These are phyloP conservation scores for Norana najaformis DNA, from an alignment of 2,888 invertebrate genomes.

Conservation along the genomic window DNA sequence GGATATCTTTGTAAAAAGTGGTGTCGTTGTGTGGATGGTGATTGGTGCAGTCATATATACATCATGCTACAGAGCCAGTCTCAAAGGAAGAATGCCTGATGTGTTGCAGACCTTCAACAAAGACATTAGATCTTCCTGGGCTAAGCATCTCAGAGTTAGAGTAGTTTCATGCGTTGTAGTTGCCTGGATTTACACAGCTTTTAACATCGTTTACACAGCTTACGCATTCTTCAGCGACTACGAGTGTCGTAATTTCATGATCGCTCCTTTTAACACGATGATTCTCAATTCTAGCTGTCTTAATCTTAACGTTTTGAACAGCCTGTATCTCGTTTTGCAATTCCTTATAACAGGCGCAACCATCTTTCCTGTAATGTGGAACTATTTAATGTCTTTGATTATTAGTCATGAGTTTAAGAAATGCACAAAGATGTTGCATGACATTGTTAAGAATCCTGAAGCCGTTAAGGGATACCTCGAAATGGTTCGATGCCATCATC, in stretches of 20 bases:
- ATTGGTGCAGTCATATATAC: not conserved
- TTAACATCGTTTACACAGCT: not conserved
- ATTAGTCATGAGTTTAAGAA: not conserved
- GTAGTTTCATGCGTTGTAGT: not conserved
- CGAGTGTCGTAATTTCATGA: not conserved
- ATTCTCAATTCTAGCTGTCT: not conserved
- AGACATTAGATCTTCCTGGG: not conserved
- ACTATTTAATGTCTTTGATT: not conserved
- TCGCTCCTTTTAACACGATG: slow-evolving; percentile 6
- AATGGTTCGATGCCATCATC: not conserved
- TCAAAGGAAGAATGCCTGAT: not conserved
- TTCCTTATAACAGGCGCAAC: not conserved
- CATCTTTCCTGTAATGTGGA: not conserved
- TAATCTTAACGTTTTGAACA: not conserved
- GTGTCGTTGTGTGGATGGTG: not conserved
- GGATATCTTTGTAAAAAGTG: not conserved
- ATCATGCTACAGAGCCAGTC: not conserved
- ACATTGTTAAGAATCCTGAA: not conserved
- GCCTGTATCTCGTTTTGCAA: not conserved
- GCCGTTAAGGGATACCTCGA: not conserved
- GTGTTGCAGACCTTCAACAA: not conserved
- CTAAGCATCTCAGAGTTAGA: not conserved
- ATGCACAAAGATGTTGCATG: not conserved
- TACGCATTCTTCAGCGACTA: not conserved
- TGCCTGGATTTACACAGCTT: not conserved